Conservation (phyloP, 2,888 invertebrate genomes). For the Cenopis cana region DNA sequence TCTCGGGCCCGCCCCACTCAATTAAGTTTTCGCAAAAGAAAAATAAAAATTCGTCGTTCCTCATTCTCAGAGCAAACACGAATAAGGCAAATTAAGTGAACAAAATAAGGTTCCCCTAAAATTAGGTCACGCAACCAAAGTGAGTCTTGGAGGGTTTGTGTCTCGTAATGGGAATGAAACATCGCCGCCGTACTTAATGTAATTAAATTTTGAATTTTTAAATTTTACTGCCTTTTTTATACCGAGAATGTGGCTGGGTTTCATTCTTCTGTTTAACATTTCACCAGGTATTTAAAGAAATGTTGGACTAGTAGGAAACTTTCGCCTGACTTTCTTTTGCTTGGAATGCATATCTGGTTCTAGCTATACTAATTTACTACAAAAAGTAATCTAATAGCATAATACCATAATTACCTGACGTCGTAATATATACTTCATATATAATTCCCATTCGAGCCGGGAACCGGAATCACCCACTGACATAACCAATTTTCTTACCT, state of each 20-base stretch:
- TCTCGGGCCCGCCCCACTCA: conserved; percentile 61
- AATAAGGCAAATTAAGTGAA: conserved; percentile 82
- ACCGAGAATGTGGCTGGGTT: conserved; percentile 55
- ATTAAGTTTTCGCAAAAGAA: conserved; percentile 73
- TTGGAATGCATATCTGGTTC: neutral
- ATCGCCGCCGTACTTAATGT: conserved; percentile 62
- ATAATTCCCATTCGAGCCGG: conserved; percentile 72
- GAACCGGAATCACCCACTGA: conserved; percentile 76
- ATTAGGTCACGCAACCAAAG: conserved; percentile 76
- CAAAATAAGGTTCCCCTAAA: conserved; percentile 75
- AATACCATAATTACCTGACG: conserved; percentile 19
- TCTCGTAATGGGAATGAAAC: conserved; percentile 64
- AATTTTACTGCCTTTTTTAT: conserved; percentile 58
- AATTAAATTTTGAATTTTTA: conserved; percentile 77
- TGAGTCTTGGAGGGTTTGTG: conserved; percentile 64
- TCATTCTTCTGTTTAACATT: conserved; percentile 34
- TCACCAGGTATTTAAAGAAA: conserved; percentile 7
- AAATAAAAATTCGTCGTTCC: conserved; percentile 73
- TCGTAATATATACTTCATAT: conserved; percentile 46
- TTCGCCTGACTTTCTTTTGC: neutral
- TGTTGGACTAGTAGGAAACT: neutral
- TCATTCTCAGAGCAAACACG: conserved; percentile 79
- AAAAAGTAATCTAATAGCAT: neutral
- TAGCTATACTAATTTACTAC: neutral
- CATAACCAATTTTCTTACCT: conserved; percentile 84